Percentiles rank a stretch among this genome's conserved stretches.
Evolutionary conservation across 2,797 vertebrate species (phyloP).

Genomic region (Tapera naevia): DNA sequence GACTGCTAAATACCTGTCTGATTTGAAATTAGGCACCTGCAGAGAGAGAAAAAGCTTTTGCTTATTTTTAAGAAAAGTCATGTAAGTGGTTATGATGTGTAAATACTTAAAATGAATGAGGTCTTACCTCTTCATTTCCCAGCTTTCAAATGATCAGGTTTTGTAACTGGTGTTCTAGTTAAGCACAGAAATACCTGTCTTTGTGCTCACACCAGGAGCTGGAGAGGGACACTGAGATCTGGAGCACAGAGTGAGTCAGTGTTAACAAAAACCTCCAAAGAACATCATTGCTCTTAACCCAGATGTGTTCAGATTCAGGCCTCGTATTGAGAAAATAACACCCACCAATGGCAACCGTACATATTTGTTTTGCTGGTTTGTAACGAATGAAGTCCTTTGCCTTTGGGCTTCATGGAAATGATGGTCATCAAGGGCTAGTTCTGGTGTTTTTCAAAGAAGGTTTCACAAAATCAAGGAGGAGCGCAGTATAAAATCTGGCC

Average conservation of each 20-base stretch:
- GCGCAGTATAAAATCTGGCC: not conserved
- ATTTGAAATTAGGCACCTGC: not conserved
- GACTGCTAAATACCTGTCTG: not conserved
- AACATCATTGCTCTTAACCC: not conserved
- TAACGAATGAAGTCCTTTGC: not conserved
- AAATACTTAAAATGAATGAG: not conserved
- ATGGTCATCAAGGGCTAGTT: not conserved
- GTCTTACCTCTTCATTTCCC: not conserved
- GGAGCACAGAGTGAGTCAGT: not conserved
- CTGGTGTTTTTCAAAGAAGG: not conserved
- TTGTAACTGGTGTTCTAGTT: not conserved
- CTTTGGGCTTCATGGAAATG: not conserved
- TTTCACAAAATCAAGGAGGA: not conserved
- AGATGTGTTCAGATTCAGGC: not conserved
- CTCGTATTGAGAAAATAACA: accelerated
- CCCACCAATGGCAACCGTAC: not conserved
- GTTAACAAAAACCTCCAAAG: not conserved
- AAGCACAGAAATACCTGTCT: not conserved
- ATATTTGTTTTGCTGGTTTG: not conserved
- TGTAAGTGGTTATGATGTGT: not conserved
- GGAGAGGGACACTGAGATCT: not conserved
- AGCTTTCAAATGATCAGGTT: not conserved
- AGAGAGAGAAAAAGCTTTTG: not conserved
- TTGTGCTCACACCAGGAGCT: not conserved
- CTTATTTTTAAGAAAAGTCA: not conserved